Conservation (phyloP, 2,888 invertebrate species). For the Adelognathus sp. region DNA sequence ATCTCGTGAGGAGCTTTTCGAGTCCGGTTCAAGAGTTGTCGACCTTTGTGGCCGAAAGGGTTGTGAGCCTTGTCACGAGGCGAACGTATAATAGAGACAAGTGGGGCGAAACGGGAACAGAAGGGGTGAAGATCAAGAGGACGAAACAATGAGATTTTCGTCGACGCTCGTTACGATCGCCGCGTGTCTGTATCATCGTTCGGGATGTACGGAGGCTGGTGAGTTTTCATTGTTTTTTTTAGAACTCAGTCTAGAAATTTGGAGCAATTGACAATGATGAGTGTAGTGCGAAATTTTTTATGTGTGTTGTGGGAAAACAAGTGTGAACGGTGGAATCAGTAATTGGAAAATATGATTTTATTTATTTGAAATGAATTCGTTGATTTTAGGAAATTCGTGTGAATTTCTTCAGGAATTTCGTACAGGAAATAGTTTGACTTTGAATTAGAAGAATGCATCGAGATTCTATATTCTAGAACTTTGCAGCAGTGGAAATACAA, state of each 20-base stretch:
- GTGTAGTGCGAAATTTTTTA: not conserved
- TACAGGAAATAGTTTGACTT: no score
- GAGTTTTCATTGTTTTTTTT: slow-evolving; percentile 47
- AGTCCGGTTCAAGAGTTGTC: slow-evolving; percentile 31
- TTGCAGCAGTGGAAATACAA: no score
- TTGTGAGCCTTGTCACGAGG: slow-evolving; percentile 23
- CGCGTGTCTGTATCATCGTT: slow-evolving; percentile 65
- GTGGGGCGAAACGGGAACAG: slow-evolving; percentile 18
- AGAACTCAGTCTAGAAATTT: no score
- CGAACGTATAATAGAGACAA: slow-evolving; percentile 15
- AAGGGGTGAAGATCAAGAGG: not conserved
- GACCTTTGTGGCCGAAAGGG: slow-evolving; percentile 44
- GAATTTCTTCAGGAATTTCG: no score
- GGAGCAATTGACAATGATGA: no score
- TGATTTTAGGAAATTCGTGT: no score
- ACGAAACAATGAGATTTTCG: slow-evolving; percentile 59
- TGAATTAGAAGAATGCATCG: no score
- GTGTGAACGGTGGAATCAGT: no score
- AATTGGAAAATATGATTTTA: no score
- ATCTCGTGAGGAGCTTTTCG: not conserved
- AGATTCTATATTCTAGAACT: no score
- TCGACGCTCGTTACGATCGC: slow-evolving; percentile 61
- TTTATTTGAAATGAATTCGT: no score
- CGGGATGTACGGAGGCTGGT: slow-evolving; percentile 65
- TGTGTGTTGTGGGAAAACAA: no score